Base-by-base conservation (phyloP, 2,888 invertebrate species). In the Tenthredo notha region DNA sequence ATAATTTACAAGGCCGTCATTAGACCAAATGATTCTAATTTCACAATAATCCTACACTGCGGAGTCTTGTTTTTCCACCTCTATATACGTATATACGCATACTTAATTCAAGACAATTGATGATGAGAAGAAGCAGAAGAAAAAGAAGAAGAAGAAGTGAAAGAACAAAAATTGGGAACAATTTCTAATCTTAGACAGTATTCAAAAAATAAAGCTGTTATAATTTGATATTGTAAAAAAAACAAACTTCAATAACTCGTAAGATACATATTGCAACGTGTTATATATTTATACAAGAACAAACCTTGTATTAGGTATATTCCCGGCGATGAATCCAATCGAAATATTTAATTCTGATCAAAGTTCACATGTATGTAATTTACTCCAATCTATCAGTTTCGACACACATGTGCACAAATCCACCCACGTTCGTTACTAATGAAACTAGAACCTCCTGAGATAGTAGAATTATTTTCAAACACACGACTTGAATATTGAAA, bases 1-100 rank as follows among this genome's bases (percentile, higher is more conserved):
- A 78, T 54, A 54, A 78, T 78, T 78, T 54, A 37, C 78, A 78
- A 78, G 78, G 78, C 54, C 78, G 58, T 78, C 50, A 15, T 78
- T 58, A 54, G 1, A 10, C 75, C n/a, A 25, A 75, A 15, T 75
- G 75, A 47, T 25, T 47, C 25, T 75, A 75, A 75, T 75, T 75
- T 43, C 47, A 75, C 10, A 9, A 40, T 75, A 3, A 40, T 75
- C 47, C 75, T 2, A 47, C 43, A 40, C 33, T 74, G 18, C 47
- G 25, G 15, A 47, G 25, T 74, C 47, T 43, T 47, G 25, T 75
- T 21, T 43, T 47, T 43, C 21, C 21, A 21, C 12, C 47, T 47
- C 47, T 47, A 25, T 47, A n/a, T 54, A 54, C 6, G 5, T 61
- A 21, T 61, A 21, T 43, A 7, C 12, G 9, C 40, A 15, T 47